Percentiles rank a stretch among this genome's conserved stretches.
These are phyloP conservation scores for Dicrostonyx torquatus DNA, from an alignment of 2,797 vertebrate genomes.

Conservation along the genomic window DNA sequence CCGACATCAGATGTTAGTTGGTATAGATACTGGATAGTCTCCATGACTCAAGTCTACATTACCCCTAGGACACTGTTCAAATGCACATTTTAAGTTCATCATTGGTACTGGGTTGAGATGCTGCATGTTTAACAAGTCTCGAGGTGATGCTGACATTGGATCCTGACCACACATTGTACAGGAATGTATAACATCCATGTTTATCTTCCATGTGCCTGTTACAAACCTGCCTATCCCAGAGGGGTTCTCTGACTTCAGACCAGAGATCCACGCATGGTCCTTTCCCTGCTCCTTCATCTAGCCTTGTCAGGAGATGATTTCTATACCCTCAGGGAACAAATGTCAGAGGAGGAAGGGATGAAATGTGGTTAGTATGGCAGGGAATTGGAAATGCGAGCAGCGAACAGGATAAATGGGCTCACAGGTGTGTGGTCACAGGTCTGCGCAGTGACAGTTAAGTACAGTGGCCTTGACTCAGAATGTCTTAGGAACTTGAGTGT, in stretches of 20 bases:
- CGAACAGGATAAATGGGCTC: neutral
- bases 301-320: neutral
- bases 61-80: neutral
- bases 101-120: neutral
- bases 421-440: neutral
- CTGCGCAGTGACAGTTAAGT: neutral
- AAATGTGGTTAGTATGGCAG: fast-evolving
- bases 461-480: neutral
- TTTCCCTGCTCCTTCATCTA: neutral
- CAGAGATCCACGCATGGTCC: neutral
- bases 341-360: neutral
- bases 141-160: neutral
- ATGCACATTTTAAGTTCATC: neutral
- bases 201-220: neutral
- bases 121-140: neutral
- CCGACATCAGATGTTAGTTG: neutral
- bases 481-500: neutral
- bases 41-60: neutral
- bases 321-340: neutral
- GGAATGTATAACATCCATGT: fast-evolving
- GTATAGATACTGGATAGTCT: neutral
- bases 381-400: neutral
- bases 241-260: neutral
- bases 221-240: neutral
- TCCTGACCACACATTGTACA: no score